Base-by-base conservation (phyloP, 23 tunicate genomes). In the Ciona savignyi region DNA sequence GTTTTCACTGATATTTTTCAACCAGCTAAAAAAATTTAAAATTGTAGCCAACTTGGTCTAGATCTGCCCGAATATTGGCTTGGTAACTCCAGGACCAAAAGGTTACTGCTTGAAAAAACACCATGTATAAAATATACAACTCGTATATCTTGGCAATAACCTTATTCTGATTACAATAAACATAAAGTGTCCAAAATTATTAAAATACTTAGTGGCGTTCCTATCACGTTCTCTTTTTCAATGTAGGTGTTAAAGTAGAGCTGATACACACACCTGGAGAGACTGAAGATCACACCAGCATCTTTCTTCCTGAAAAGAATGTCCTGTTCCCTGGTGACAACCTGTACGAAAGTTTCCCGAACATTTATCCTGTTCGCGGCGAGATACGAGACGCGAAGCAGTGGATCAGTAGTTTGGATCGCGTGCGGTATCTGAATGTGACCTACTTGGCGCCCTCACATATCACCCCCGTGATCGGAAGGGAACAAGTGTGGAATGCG, bases 211-310 rank as follows among this genome's bases (percentile, higher is more conserved):
- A n/a, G n/a, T n/a, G n/a, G n/a, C n/a, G n/a, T n/a, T n/a, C n/a
- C n/a, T n/a, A n/a, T n/a, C n/a, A n/a, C n/a, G n/a, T n/a, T n/a
- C n/a, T n/a, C n/a, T n/a, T n/a, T n/a, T n/a, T n/a, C n/a, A n/a
- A n/a, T n/a, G 0, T 63, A 81, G 86, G 86, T 20, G 26, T 81
- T 19, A 25, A 28, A 65, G 4, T 81, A 1, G 42, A 81, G 32
- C 74, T 81, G 22, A 35, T 81, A 11, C 84, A 85, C 48, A 72
- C 78, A 32, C 90, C 90, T 33, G 86, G 93, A 3, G 93, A 86
- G 31, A 86, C 93, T 3, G 48, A 60, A 25, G 93, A 86, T 75
- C 81, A 86, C 22, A 48, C 67, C 22, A 27, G 80, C 20, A 73
- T 86, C 23, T 80, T 76, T 80, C 28, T 86, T 9, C 93, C 93